Conservation (phyloP, 1,140 invertebrate species). For the Hestina assimilis region DNA sequence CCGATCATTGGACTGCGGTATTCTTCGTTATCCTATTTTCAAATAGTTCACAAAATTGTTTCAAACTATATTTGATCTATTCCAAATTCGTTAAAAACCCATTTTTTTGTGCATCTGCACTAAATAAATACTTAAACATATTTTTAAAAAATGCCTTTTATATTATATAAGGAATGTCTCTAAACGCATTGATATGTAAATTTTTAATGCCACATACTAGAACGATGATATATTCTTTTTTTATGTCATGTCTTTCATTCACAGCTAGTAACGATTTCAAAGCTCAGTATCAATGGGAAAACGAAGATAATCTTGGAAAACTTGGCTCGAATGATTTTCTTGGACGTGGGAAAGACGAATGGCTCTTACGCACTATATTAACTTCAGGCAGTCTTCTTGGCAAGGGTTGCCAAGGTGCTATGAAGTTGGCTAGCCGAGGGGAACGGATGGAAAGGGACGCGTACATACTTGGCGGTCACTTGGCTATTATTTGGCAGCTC, state of each 20-base stretch:
- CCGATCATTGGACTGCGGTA: too few relatives aligned
- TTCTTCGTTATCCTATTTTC: too few relatives aligned
- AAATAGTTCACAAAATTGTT: too few relatives aligned
- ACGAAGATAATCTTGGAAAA: slow-evolving; percentile 59
- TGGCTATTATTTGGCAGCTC: slow-evolving; percentile 90
- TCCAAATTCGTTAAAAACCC: too few relatives aligned
- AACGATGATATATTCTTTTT: background rate
- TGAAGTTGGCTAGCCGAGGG: slow-evolving; percentile 86
- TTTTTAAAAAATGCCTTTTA: too few relatives aligned
- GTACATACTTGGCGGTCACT: slow-evolving; percentile 89
- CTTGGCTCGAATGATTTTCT: slow-evolving; percentile 71
- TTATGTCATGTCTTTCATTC: background rate
- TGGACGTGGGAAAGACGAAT: slow-evolving; percentile 85
- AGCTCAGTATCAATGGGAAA: slow-evolving; percentile 52
- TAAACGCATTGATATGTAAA: too few relatives aligned
- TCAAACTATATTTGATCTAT: too few relatives aligned
- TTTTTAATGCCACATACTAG: too few relatives aligned
- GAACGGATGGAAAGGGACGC: slow-evolving; percentile 82
- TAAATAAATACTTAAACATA: background rate
- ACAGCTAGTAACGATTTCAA: slow-evolving; percentile 43
- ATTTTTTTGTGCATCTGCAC: background rate
- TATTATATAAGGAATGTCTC: too few relatives aligned
- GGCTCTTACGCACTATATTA: slow-evolving; percentile 87
- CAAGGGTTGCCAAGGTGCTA: slow-evolving; percentile 88
- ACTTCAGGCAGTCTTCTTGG: slow-evolving; percentile 88